A percentile compares a stretch with the other conserved stretches of the same genome.
Evolutionary conservation across 1,140 invertebrate genomes (phyloP).

Genomic region (Anoplophora glabripennis): DNA sequence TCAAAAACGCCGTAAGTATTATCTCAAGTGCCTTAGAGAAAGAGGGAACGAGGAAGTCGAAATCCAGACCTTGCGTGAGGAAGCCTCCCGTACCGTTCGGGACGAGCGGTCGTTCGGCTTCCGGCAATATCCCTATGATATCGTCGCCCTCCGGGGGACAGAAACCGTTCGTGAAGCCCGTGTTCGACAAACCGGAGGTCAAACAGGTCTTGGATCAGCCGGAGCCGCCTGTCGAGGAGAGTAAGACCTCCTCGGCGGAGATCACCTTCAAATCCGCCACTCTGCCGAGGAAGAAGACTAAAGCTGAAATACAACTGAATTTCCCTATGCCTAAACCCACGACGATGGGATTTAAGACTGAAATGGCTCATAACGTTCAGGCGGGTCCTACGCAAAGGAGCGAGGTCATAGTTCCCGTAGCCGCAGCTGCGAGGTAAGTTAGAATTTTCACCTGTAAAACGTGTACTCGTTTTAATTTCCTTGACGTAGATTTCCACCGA

Average conservation of each 20-base stretch:
- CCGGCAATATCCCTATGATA: slow-evolving; percentile 47
- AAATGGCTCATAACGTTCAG: slow-evolving; percentile 60
- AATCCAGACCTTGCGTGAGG: slow-evolving; percentile 50
- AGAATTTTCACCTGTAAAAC: too few relatives aligned
- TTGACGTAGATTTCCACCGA: too few relatives aligned
- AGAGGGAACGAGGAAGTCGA: slow-evolving; percentile 53
- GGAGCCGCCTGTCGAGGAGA: slow-evolving; percentile 18
- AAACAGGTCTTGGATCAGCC: slow-evolving; percentile 17
- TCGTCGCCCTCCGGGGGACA: slow-evolving; percentile 38
- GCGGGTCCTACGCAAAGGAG: slow-evolving; percentile 54
- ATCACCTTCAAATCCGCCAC: slow-evolving; percentile 67
- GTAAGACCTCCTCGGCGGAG: slow-evolving; percentile 58
- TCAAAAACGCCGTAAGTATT: slow-evolving; percentile 57
- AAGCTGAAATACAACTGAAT: slow-evolving; percentile 63
- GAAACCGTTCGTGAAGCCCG: slow-evolving; percentile 36
- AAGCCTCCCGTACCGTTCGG: slow-evolving; percentile 61
- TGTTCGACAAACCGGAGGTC: slow-evolving; percentile 20
- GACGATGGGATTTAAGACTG: slow-evolving; percentile 54
- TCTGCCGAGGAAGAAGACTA: slow-evolving; percentile 61
- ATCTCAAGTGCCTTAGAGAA: slow-evolving; percentile 59
- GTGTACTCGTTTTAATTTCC: too few relatives aligned
- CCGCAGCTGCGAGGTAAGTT: slow-evolving; percentile 14
- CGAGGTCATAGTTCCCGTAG: slow-evolving; percentile 60
- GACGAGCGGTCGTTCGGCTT: slow-evolving; percentile 50
- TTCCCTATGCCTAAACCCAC: slow-evolving; percentile 51